A percentile compares a stretch with the other conserved stretches of the same genome.
phyloP scores from a whole-genome alignment of 2,113 vertebrate species.

The Pangasianodon gigas region DNA sequence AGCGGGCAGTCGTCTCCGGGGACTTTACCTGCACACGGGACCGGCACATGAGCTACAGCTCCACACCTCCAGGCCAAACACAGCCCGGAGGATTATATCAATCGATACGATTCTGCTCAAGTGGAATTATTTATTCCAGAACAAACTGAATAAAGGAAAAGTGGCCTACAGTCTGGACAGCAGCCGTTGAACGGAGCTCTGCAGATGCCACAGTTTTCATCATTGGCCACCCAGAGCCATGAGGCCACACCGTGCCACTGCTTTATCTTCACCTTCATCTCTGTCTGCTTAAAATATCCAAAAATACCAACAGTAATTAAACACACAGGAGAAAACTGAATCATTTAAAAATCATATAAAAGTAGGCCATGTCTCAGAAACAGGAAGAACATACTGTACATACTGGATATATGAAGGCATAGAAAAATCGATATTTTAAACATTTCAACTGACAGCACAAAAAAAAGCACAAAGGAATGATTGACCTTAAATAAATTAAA shows the following conservation, averaged over 20 bases:
- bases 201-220: conserved; percentile 96
- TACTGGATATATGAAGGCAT: neutral
- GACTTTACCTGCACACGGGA: conserved; percentile 82
- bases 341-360: neutral
- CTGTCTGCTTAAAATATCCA: neutral
- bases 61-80: neutral
- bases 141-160: neutral
- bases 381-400: neutral
- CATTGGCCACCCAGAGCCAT: conserved; percentile 96
- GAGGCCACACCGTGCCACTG: conserved; percentile 93
- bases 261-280: conserved; percentile 88
- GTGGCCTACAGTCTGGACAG: conserved; percentile 91
- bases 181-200: conserved; percentile 94
- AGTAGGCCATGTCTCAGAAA: neutral
- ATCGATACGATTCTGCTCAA: neutral
- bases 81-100: neutral
- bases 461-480: neutral
- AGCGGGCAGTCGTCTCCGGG: conserved; percentile 95
- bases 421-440: neutral
- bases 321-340: neutral
- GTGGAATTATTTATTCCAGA: too few relatives aligned
- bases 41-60: neutral
- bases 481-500: neutral
- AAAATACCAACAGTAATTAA: neutral
- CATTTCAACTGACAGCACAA: neutral